Evolutionary conservation across 2,797 vertebrate genomes (phyloP), one percentile per base, ranked within the genome.

Genomic region (Petrocephalus schoutedeni): DNA sequence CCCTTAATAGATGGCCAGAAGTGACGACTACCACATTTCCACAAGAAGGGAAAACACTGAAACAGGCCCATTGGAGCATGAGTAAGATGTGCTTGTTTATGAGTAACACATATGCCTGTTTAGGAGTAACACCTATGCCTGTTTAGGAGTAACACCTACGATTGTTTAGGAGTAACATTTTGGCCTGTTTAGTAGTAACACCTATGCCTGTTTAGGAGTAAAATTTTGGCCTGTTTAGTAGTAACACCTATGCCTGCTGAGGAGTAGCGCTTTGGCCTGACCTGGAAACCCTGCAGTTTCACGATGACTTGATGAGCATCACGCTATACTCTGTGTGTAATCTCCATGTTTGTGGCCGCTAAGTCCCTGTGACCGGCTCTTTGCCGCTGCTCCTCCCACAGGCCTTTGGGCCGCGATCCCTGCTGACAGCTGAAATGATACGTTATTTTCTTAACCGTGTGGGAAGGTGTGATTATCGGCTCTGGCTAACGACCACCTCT

Each of bases 401-500:
- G 41, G 36, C 80, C 14, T 53, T 51, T 61, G 3, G 9, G 9
- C 41, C 23, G 5, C 59, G 28, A 14, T 59, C 87, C 49, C 23
- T 45, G 82, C 28, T 88, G 87, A 85, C 59, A 67, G 49, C 10
- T 32, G 82, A 85, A 74, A 86, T 74, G 59, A 86, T 41, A 45
- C 53, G 32, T 86, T 86, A 74, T 86, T 77, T 74, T 86, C 83
- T 45, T 45, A 77, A 74, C 51, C 87, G 41, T 19, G 53, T 64
- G 10, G 71, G 6, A 88, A 57, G 83, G 91, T 94, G 93, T 94
- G 93, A 94, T 95, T 95, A 93, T 93, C 92, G 92, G 93, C 92
- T 95, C 94, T 94, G 90, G 91, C 92, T 93, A 92, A 94, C 92
- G 92, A 94, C 94, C 93, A 93, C 93, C 94, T 93, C 90, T 92